These are phyloP conservation scores for Penaeus chinensis DNA, from an alignment of 1,140 invertebrate genomes.

Conservation along the genomic window DNA sequence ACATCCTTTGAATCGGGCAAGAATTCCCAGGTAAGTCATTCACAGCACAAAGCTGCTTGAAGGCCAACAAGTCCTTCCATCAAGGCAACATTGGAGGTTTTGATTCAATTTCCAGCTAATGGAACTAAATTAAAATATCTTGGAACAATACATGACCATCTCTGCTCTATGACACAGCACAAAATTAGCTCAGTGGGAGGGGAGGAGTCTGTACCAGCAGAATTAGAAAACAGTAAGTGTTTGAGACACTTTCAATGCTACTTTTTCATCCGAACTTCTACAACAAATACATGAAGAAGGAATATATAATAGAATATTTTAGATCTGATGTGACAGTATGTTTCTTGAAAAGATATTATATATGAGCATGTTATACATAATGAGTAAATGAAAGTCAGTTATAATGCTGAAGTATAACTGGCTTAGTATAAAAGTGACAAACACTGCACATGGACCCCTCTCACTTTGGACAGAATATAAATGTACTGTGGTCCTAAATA, in stretches of 20 bases:
- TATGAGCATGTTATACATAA: slow-evolving; percentile 48
- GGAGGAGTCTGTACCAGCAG: slow-evolving; percentile 51
- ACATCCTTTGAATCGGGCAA: slow-evolving; percentile 6
- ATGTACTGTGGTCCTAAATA: slow-evolving; percentile 56
- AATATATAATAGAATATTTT: too few relatives aligned
- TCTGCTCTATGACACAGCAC: slow-evolving; percentile 51
- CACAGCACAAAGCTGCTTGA: slow-evolving; percentile 31
- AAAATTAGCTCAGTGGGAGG: slow-evolving; percentile 40
- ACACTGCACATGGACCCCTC: slow-evolving; percentile 56
- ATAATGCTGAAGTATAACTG: slow-evolving; percentile 25
- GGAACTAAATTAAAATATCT: slow-evolving; percentile 40
- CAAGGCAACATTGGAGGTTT: slow-evolving; percentile 61
- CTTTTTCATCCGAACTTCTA: slow-evolving; percentile 20
- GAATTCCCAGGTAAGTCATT: neutral
- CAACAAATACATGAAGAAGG: neutral
- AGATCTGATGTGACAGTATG: too few relatives aligned
- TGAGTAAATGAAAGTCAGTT: slow-evolving; percentile 26
- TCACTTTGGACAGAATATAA: slow-evolving; percentile 59
- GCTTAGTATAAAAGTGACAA: slow-evolving; percentile 58
- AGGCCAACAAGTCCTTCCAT: slow-evolving; percentile 38
- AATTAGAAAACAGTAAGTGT: slow-evolving; percentile 18
- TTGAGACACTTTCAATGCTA: slow-evolving; percentile 5
- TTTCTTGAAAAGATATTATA: slow-evolving; percentile 24
- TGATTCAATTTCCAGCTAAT: slow-evolving; percentile 57
- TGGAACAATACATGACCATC: slow-evolving; percentile 48